Evolutionary conservation across 2,797 vertebrate species (phyloP), one percentile per base, ranked within the genome.

Genomic region (Poecile montanus): DNA sequence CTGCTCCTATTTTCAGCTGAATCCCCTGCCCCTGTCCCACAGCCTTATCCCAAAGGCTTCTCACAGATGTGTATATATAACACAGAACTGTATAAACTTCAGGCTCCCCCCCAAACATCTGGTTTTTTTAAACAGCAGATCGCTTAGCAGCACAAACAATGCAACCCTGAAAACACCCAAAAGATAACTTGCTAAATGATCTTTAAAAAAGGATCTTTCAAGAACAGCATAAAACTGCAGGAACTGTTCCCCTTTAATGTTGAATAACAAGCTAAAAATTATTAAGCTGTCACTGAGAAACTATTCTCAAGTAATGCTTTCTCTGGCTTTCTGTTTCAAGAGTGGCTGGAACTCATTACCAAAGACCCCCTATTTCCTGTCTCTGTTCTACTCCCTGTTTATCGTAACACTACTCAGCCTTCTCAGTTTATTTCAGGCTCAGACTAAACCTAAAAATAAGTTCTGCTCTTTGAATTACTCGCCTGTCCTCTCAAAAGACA

Each of bases 271-370:
- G 93, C 96, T 98, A 98, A 97, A 97, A 97, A 97, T 97, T 96
- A 96, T 97, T 84, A 97, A 96, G 96, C 94, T 97, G 97, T 97
- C 97, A 97, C 96, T 98, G 97, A 98, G 97, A 98, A 98, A 98
- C 68, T 98, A 98, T 98, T 98, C 97, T 97, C 93, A 97, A 97
- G 97, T 96, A 97, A 98, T 98, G 98, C 98, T 68, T 96, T 66
- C 97, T 88, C 93, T 93, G 97, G 96, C 97, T 97, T 96, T 97
- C 93, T 96, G 96, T 96, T 98, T 97, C 96, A 97, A 97, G 96
- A 96, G 96, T 96, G 97, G 93, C 98, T 98, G 98, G 98, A 98
- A 98, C 96, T 98, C 98, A 98, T 98, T 98, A 98, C 92, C 22
- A 88, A 96, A 96, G 98, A 98, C 98, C 98, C 98, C 96, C 73